Percentiles rank a stretch among this genome's conserved stretches.
These are phyloP conservation scores for Mormoops blainvillei DNA, from an alignment of 2,113 vertebrate genomes.

Conservation along the genomic window DNA sequence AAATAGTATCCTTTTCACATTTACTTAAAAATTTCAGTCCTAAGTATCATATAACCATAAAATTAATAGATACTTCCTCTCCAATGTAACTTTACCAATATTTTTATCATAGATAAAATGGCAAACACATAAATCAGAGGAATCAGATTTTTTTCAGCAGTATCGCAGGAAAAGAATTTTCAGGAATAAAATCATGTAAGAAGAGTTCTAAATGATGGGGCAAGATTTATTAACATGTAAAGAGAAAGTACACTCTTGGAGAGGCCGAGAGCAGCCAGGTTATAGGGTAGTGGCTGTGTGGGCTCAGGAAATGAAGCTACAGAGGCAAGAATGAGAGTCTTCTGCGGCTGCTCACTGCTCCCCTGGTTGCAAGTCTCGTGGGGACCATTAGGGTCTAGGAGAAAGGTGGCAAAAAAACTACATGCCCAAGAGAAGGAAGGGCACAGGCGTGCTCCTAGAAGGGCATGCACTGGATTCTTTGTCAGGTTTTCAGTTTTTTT, in stretches of 20 bases:
- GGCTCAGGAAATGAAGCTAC: not conserved
- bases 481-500: not conserved
- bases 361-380: not conserved
- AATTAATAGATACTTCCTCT: conserved; percentile 28
- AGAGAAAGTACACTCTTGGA: not conserved
- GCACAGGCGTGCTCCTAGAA: not conserved
- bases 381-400: not conserved
- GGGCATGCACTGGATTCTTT: not conserved
- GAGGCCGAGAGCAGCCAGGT: not conserved
- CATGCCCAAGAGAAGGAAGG: not conserved
- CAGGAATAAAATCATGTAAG: not conserved
- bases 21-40: not conserved
- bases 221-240: not conserved
- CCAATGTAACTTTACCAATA: conserved; percentile 49
- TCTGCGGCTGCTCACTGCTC: not conserved
- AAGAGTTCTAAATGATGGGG: not conserved
- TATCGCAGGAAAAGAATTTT: not conserved
- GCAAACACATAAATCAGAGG: conserved; percentile 59
- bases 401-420: not conserved
- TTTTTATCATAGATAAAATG: conserved; percentile 54
- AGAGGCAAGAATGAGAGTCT: not conserved
- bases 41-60: conserved; percentile 37
- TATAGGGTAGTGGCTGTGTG: no score
- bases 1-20: not conserved
- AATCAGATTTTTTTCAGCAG: not conserved